Percentiles rank a stretch among this genome's conserved stretches.
These are phyloP conservation scores for Apodemus speciosus DNA, from an alignment of 2,113 vertebrate species.

Conservation along the genomic window DNA sequence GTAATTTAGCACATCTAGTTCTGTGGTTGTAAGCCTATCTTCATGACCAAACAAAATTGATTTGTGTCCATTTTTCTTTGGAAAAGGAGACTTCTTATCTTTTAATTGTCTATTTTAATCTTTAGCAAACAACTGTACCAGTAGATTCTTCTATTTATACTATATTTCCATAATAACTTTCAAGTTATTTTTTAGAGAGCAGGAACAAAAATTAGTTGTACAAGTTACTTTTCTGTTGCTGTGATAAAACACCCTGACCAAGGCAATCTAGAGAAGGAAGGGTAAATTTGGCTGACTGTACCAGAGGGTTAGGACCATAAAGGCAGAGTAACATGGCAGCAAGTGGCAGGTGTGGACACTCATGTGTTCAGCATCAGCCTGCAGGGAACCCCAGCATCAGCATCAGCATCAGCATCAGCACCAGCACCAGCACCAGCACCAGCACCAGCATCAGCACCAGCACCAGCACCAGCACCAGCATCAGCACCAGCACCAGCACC, in stretches of 20 bases:
- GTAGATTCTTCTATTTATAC: not conserved
- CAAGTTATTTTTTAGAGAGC: slow-evolving; percentile 42
- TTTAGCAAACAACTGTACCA: slow-evolving; percentile 16
- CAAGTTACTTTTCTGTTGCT: not conserved
- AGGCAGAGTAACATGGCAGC: not conserved
- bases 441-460: not conserved
- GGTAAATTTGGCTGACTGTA: not conserved
- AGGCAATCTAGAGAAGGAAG: not conserved
- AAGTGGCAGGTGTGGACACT: not conserved
- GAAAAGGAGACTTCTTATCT: not conserved
- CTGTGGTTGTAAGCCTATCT: not conserved
- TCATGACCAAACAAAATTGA: slow-evolving; percentile 9
- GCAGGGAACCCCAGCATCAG: not conserved
- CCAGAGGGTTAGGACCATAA: not conserved
- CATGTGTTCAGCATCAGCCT: not conserved
- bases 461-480: not conserved
- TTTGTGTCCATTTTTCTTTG: slow-evolving; percentile 39
- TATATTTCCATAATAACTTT: slow-evolving; percentile 35
- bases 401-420: not conserved
- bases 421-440: not conserved
- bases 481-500: not conserved
- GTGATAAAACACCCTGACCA: not conserved
- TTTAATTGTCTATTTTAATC: slow-evolving; percentile 37
- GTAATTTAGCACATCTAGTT: slow-evolving; percentile 37
- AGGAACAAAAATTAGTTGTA: not conserved